Evolutionary conservation across 1,140 invertebrate genomes (phyloP).

Genomic region (Cardiocondyla obscurior): DNA sequence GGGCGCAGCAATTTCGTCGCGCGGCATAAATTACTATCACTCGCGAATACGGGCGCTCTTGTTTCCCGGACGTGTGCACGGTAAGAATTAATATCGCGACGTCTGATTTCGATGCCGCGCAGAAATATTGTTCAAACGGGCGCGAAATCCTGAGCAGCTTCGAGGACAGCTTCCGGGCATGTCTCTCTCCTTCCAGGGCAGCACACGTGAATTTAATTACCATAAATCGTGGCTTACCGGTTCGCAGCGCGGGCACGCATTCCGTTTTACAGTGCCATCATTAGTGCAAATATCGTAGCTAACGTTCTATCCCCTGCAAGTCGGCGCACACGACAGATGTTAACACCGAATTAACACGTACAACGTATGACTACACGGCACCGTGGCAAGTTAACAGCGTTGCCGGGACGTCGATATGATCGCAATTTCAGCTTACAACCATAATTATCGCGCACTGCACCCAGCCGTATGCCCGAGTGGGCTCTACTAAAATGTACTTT

Average conservation of each 20-base stretch:
- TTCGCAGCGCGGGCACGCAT: background rate
- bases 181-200: background rate
- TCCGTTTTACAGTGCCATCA: slow-evolving; percentile 48
- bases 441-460: slow-evolving; percentile 68
- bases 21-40: slow-evolving; percentile 27
- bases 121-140: background rate
- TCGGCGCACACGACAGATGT: slow-evolving; percentile 60
- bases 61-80: background rate
- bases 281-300: slow-evolving; percentile 50
- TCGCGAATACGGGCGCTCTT: background rate
- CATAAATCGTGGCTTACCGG: slow-evolving; percentile 31
- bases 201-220: slow-evolving; percentile 36
- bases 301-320: slow-evolving; percentile 33
- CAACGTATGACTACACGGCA: slow-evolving; percentile 28
- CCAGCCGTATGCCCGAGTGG: slow-evolving; percentile 44
- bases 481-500: slow-evolving; percentile 62
- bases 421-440: slow-evolving; percentile 72
- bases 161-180: background rate
- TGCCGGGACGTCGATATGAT: slow-evolving; percentile 65
- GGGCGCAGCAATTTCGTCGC: slow-evolving; percentile 8
- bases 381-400: slow-evolving; percentile 64
- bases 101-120: background rate
- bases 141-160: background rate
- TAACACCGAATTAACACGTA: slow-evolving; percentile 67
- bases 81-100: slow-evolving; percentile 21